Evolutionary conservation across 2,797 vertebrate genomes (phyloP), one percentile per base, ranked within the genome.

Genomic region (Steatocranus sp.): DNA sequence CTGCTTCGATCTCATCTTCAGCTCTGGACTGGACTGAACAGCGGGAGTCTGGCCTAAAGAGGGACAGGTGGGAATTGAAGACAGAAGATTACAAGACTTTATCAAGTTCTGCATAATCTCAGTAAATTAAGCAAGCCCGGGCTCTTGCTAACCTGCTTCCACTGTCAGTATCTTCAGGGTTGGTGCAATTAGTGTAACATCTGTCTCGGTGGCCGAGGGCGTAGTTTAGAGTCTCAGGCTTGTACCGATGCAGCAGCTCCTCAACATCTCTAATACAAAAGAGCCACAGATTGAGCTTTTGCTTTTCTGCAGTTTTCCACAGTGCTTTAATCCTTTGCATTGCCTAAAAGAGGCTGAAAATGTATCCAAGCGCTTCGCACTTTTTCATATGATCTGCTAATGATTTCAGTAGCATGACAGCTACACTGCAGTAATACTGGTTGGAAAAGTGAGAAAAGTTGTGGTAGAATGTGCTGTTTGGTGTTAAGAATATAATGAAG

Each of bases 201-300:
- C 49, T 90, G 84, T 80, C 34, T 75, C 74, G 83, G 82, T 87
- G 86, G 91, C 82, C 74, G 46, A 97, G 88, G 30, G 95, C 96
- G 51, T 97, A 98, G 82, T 75, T 93, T 75, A 98, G 94, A 12
- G 97, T 95, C 27, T 84, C 91, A 36, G 95, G 95, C 90, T 94
- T 97, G 79, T 97, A 98, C 34, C 25, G 89, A 48, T 83, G 85
- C 88, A 97, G 82, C 2, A 94, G 93, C 66, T 93, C 90, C 38
- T 93, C 89, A 70, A 86, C 92, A 76, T 96, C 94, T 89, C 97
- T 98, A 49, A 48, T 79, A 32, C 63, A 82, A 79, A 56, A 86
- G 10, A 82, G 25, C 79, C 20, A 83, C 76, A 81, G 20, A 85
- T 32, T 49, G 9, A 46, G 3, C 15, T 5, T 70, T 70, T 11